Evolutionary conservation across 2,888 invertebrate genomes (phyloP), one percentile per base, ranked within the genome.

Genomic region (Oxycera nigricornis): DNA sequence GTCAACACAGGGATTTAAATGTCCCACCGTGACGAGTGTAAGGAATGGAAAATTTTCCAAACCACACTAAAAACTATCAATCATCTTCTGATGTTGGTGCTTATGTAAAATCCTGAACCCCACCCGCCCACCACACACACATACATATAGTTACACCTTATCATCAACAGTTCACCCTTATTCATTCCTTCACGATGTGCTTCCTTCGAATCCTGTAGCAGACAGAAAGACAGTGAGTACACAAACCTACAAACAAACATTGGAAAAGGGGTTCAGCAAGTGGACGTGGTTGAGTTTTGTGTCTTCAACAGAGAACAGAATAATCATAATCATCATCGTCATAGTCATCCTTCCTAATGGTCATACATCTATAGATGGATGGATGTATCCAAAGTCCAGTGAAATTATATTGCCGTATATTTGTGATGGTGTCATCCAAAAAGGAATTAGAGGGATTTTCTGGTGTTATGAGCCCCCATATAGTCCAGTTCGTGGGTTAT

Each of bases 401-500:
- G 6, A 50, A 68, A 39, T 39, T 24, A 65, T 24, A 28, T 57
- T 72, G 35, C 57, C 2, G 72, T 11, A 30, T 72, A 59, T 41
- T 72, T 72, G 72, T 30, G 46, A 24, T 24, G 30, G 62, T 76
- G 61, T 41, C 59, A 75, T 72, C 67, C 68, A 28, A 72, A n/a
- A 74, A 65, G 72, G 72, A 72, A 72, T 74, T 74, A 72, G 20
- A 68, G 72, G 74, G 76, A 74, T 76, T 74, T 74, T 74, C 72
- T 74, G 67, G 72, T 76, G 67, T 72, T 76, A 67, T 67, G 59
- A 74, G 59, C 39, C 57, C 52, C 57, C 72, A 67, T n/a, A n/a
- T n/a, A n/a, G n/a, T n/a, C n/a, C n/a, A n/a, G n/a, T n/a, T n/a
- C n/a, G n/a, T n/a, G n/a, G n/a, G n/a, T n/a, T n/a, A n/a, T n/a